Conservation (phyloP, 2,113 vertebrate genomes). For the Tyto alba region DNA sequence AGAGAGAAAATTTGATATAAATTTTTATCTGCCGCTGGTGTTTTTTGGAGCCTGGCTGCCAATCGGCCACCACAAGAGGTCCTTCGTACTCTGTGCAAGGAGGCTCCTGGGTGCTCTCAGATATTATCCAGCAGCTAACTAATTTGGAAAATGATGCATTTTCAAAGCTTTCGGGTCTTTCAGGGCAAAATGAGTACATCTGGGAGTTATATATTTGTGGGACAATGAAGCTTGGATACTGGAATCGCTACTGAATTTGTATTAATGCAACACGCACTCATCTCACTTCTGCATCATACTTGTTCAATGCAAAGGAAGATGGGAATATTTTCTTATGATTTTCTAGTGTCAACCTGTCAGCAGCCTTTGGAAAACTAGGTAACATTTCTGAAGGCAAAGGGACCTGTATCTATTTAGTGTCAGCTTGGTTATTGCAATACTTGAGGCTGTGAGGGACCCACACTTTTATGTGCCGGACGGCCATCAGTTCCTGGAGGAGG, state of each 20-base stretch:
- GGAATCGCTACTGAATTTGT: not conserved
- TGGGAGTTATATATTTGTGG: not conserved
- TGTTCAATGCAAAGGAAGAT: not conserved
- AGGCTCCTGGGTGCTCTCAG: not conserved
- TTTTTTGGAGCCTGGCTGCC: not conserved
- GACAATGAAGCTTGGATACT: not conserved
- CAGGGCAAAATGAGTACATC: not conserved
- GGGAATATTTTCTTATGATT: not conserved
- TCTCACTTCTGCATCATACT: not conserved
- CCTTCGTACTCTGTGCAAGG: not conserved
- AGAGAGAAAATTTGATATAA: not conserved
- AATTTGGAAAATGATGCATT: not conserved
- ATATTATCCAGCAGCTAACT: not conserved
- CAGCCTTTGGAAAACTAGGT: not conserved
- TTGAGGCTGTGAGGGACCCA: not conserved
- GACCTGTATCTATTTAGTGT: no score
- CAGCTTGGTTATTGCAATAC: not conserved
- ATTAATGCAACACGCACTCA: rapidly evolving
- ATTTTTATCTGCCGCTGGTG: not conserved
- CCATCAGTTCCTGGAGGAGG: not conserved
- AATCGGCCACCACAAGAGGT: conserved; percentile 53
- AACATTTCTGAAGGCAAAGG: not conserved
- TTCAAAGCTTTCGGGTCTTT: not conserved
- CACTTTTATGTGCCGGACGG: not conserved
- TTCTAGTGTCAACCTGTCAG: no score